A percentile compares a stretch with the other conserved stretches of the same genome.
Evolutionary conservation across 2,797 vertebrate genomes (phyloP).

Genomic region (Lepus townsendii): DNA sequence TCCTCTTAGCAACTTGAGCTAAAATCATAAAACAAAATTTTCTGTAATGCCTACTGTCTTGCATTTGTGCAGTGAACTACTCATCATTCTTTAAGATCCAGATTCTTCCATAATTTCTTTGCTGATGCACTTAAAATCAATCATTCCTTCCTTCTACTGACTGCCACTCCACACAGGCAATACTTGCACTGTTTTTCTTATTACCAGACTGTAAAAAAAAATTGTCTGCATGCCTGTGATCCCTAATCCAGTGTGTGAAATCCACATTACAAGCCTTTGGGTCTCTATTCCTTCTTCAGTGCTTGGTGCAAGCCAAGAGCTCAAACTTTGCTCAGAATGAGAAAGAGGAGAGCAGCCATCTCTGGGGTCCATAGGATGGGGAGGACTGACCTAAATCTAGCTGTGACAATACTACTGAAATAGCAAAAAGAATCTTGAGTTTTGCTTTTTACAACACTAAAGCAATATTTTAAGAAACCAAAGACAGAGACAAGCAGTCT

Average conservation of each 20-base stretch:
- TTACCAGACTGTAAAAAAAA: too few species aligned
- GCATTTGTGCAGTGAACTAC: neutral
- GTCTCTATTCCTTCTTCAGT: neutral
- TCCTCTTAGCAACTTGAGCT: constrained; percentile 5
- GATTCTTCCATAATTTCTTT: neutral
- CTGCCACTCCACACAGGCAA: neutral
- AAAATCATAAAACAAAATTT: neutral
- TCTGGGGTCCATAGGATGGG: neutral
- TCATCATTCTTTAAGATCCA: neutral
- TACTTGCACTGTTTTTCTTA: neutral
- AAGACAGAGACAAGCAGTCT: neutral
- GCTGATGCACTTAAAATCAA: neutral
- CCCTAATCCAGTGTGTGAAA: neutral
- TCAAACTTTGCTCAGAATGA: constrained; percentile 15
- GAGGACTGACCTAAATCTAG: neutral
- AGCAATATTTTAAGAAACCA: neutral
- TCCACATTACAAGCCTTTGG: neutral
- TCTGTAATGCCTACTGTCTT: neutral
- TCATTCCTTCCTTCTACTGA: neutral
- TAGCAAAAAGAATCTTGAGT: neutral
- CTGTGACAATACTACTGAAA: neutral
- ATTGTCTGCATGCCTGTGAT: neutral
- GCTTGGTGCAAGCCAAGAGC: neutral
- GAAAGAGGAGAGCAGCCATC: neutral
- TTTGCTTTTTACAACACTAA: neutral